phyloP scores from a whole-genome alignment of 2,888 invertebrate genomes.

The Unio pictorum region DNA sequence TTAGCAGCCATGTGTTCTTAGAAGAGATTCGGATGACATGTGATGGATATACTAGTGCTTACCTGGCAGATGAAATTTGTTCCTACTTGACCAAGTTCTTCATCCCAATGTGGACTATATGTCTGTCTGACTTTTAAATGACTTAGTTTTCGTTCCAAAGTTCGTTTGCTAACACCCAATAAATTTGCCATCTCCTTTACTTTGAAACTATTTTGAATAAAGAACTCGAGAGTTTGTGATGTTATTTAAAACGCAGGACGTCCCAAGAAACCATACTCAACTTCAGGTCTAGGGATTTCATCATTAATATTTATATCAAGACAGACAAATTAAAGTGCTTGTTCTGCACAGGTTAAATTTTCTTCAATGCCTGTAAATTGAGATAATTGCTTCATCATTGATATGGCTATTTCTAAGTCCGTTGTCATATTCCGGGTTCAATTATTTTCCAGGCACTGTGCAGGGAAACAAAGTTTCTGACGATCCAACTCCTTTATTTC shows the following conservation, averaged over 20 bases:
- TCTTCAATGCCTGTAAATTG: slow-evolving; percentile 4
- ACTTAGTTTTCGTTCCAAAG: slow-evolving; percentile 11
- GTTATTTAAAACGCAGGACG: slow-evolving; percentile 4
- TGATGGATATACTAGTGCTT: too few relatives aligned
- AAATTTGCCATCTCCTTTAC: too few relatives aligned
- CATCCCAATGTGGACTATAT: slow-evolving; percentile 10
- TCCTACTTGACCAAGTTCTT: slow-evolving; percentile 9
- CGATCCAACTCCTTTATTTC: too few relatives aligned
- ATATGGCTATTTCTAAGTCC: slow-evolving; percentile 7
- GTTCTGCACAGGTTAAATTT: too few relatives aligned
- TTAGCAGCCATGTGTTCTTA: too few relatives aligned
- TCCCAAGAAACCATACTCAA: too few relatives aligned
- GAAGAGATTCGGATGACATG: too few relatives aligned
- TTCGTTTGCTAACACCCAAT: slow-evolving; percentile 10
- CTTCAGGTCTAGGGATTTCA: too few relatives aligned
- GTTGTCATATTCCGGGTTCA: slow-evolving; percentile 6
- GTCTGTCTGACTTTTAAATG: slow-evolving; percentile 5
- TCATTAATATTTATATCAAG: not conserved
- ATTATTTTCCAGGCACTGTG: slow-evolving; percentile 11
- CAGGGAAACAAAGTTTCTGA: too few relatives aligned
- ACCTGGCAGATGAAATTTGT: slow-evolving; percentile 4
- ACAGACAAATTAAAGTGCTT: slow-evolving; percentile 7
- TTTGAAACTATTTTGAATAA: too few relatives aligned
- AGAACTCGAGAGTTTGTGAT: too few relatives aligned
- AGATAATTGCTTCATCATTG: slow-evolving; percentile 12